A percentile compares a stretch with the other conserved stretches of the same genome.
Conservation (phyloP, 2,113 vertebrate species). For the Propithecus coquereli region DNA sequence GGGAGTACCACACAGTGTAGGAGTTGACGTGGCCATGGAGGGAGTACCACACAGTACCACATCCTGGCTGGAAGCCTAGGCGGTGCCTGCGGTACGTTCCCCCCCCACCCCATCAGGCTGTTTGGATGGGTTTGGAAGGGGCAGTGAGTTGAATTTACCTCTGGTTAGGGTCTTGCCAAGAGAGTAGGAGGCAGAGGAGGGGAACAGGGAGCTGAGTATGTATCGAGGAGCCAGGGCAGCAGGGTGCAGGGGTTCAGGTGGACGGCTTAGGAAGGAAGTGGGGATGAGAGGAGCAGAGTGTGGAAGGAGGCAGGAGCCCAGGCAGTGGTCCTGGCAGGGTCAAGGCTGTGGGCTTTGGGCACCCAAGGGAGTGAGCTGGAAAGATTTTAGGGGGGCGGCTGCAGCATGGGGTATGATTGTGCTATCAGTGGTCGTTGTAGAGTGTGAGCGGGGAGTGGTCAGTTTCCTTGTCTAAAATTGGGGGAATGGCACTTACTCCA, state of each 20-base stretch:
- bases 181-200: not conserved
- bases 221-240: too few species aligned
- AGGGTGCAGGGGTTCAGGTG: too few species aligned
- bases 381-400: not conserved
- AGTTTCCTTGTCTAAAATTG: too few species aligned
- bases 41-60: not conserved
- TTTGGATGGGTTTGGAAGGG: not conserved
- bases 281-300: too few species aligned
- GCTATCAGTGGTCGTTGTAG: not conserved
- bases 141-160: not conserved
- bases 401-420: not conserved
- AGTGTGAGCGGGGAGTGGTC: not conserved
- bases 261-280: not conserved
- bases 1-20: not conserved
- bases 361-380: not conserved
- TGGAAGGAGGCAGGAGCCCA: not conserved
- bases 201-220: accelerated
- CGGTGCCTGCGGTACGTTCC: accelerated
- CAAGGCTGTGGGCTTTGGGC: too few species aligned
- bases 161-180: not conserved
- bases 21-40: not conserved
- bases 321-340: not conserved
- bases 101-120: not conserved
- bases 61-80: not conserved
- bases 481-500: accelerated